Percentiles rank a stretch among this genome's conserved stretches.
Evolutionary conservation across 2,888 invertebrate species (phyloP).

Genomic region (Syritta pipiens): DNA sequence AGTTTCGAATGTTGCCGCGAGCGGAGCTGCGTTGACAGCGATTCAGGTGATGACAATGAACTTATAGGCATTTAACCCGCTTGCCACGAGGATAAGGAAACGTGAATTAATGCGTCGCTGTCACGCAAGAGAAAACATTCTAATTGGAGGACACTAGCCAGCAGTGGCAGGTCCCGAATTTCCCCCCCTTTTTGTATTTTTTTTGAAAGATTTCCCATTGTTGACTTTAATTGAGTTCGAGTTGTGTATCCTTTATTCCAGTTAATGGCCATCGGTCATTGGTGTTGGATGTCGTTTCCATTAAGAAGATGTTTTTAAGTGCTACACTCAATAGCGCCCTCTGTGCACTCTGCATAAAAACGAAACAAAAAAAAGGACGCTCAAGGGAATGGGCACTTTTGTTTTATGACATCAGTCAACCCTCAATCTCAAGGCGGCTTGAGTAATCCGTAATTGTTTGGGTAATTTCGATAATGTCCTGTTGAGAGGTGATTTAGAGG

Average conservation of each 20-base stretch:
- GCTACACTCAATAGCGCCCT: constrained; percentile 16
- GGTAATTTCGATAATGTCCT: constrained; percentile 50
- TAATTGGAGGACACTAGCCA: constrained; percentile 4
- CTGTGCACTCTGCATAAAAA: constrained; percentile 4
- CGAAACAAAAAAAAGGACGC: constrained; percentile 29
- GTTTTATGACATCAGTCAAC: constrained; percentile 55
- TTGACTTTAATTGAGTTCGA: constrained; percentile 41
- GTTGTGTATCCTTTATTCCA: constrained; percentile 47
- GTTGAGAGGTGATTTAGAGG: constrained; percentile 36
- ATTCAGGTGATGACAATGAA: constrained; percentile 65
- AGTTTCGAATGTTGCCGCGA: constrained; percentile 8
- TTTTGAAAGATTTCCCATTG: constrained; percentile 12
- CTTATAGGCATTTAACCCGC: constrained; percentile 59
- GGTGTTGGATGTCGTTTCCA: constrained; percentile 28
- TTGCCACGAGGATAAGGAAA: constrained; percentile 51
- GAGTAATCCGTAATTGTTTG: constrained; percentile 41
- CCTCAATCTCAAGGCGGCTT: constrained; percentile 22
- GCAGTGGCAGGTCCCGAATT: neutral
- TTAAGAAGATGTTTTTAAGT: constrained; percentile 32
- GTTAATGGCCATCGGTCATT: constrained; percentile 45
- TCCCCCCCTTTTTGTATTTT: neutral
- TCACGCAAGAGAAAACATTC: constrained; percentile 49
- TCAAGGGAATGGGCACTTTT: constrained; percentile 38
- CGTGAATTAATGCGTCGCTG: constrained; percentile 41
- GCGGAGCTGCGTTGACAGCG: constrained; percentile 38